phyloP scores from a whole-genome alignment of 2,113 vertebrate genomes.

The Epinephelus lanceolatus region DNA sequence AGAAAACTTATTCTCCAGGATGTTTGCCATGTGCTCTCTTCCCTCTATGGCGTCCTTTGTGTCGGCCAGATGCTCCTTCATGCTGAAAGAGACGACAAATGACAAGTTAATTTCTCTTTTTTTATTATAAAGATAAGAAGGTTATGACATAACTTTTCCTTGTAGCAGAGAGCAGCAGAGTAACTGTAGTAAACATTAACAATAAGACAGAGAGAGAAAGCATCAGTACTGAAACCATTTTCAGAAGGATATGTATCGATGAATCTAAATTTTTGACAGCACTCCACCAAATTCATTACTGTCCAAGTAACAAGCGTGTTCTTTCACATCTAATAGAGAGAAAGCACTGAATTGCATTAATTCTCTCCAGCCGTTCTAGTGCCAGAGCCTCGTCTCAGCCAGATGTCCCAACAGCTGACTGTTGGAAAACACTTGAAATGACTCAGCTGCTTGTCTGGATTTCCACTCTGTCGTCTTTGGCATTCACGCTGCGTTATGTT shows the following conservation, averaged over 20 bases:
- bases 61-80: constrained; percentile 77
- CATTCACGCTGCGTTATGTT: constrained; percentile 13
- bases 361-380: neutral
- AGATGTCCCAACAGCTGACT: constrained; percentile 44
- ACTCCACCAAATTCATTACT: neutral
- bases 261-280: too few species aligned
- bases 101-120: constrained; percentile 10
- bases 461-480: constrained; percentile 33
- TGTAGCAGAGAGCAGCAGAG: too few species aligned
- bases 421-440: constrained; percentile 43
- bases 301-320: neutral
- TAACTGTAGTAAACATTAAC: too few species aligned
- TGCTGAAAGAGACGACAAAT: constrained; percentile 62
- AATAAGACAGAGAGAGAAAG: too few species aligned
- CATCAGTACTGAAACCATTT: too few species aligned
- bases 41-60: constrained; percentile 69
- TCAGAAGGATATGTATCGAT: too few species aligned
- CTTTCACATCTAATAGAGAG: neutral
- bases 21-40: constrained; percentile 63
- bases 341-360: neutral
- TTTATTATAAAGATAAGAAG: too few species aligned
- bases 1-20: constrained; percentile 79
- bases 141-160: too few species aligned
- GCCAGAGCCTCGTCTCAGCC: constrained; percentile 26
- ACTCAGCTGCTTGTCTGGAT: constrained; percentile 47